Base-by-base conservation (phyloP, 2,113 vertebrate species). In the Cynoglossus semilaevis region DNA sequence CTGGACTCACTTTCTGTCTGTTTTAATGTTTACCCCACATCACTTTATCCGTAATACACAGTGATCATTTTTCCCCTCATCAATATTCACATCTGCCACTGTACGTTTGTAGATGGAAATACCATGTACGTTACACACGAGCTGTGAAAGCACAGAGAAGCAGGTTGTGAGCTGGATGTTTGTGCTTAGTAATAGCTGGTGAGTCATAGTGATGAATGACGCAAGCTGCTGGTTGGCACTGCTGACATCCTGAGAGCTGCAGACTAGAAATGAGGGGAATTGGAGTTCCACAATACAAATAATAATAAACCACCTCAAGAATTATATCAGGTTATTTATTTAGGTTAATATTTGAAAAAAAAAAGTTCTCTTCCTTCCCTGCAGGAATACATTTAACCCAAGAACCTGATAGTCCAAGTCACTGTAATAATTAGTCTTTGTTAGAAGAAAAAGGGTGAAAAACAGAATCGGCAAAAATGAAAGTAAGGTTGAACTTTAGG, bases 141-240 rank as follows among this genome's bases (percentile, higher is more conserved):
- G 58, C 58, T 70, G 46, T 58, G 65, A 68, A 58, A 67, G 64
- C 63, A 46, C 48, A 58, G 58, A n/a, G 54, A 51, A 48, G 49
- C 64, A 68, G 70, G 41, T 57, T 70, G 58, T 51, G 70, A 74
- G 67, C 63, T 58, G 55, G 63, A 71, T 63, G 54, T 55, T 69
- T 77, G 42, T 79, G 76, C 80, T 80, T 73, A 40, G 76, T 71
- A 80, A 80, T 73, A 74, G 57, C 67, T 60, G 67, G 51, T 84
- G 82, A 86, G 76, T 88, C 85, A 85, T 47, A 48, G 59, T 77
- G 82, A 81, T 77, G 37, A 80, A 84, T 82, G 84, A 77, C 72
- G 78, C 72, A 58, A 81, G 80, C 82, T 82, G 45, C 54, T 70
- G 54, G 67, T 49, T 76, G 81, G 74, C 70, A 45, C 16, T 29